These are phyloP conservation scores for Drosophila histrio DNA, from an alignment of 2,888 invertebrate genomes.

Conservation along the genomic window DNA sequence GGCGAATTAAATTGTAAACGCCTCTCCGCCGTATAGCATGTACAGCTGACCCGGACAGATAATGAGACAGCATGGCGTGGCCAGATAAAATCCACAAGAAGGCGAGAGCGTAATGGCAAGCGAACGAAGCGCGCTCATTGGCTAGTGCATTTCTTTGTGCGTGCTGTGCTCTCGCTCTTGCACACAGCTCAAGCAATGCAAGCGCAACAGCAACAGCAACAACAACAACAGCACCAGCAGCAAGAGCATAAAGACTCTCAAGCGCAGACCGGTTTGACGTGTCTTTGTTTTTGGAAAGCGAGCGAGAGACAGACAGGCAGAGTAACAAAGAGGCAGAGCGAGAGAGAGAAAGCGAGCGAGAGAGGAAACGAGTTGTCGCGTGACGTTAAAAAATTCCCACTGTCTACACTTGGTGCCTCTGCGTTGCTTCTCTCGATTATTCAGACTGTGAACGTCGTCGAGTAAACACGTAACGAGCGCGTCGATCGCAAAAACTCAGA, in stretches of 20 bases:
- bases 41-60: slow-evolving; percentile 41
- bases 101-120: slow-evolving; percentile 59
- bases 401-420: slow-evolving; percentile 77
- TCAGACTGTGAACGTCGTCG: slow-evolving; percentile 84
- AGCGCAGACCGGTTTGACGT: slow-evolving; percentile 62
- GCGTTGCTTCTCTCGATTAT: slow-evolving; percentile 79
- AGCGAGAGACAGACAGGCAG: slow-evolving; percentile 26
- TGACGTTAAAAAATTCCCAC: slow-evolving; percentile 60
- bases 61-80: slow-evolving; percentile 61
- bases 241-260: slow-evolving; percentile 11
- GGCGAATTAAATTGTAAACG: slow-evolving; percentile 70
- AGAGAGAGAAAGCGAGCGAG: slow-evolving; percentile 11
- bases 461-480: slow-evolving; percentile 81
- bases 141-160: neutral
- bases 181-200: slow-evolving; percentile 23
- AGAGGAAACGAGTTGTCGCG: slow-evolving; percentile 19
- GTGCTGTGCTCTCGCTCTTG: slow-evolving; percentile 15
- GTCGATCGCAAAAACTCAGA: slow-evolving; percentile 61
- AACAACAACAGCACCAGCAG: slow-evolving; percentile 11
- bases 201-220: slow-evolving; percentile 1
- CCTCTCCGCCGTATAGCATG: slow-evolving; percentile 44
- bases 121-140: slow-evolving; percentile 30
- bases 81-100: slow-evolving; percentile 79
- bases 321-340: neutral
- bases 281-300: slow-evolving; percentile 37